A percentile compares a stretch with the other conserved stretches of the same genome.
Evolutionary conservation across 2,797 vertebrate genomes (phyloP).

Genomic region (Stomatorhinus walkeri): DNA sequence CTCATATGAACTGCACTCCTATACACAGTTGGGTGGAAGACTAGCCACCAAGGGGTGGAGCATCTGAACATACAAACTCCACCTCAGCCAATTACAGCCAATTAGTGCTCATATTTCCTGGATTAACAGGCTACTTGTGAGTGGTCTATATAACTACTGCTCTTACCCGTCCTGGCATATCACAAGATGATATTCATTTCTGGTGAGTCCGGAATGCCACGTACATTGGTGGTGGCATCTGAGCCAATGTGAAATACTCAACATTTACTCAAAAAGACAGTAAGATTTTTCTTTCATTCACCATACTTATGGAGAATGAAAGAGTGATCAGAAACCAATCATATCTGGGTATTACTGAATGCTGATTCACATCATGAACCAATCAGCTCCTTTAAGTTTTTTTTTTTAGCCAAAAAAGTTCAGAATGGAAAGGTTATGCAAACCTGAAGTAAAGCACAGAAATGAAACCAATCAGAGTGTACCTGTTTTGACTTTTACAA

Average conservation of each 20-base stretch:
- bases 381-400: not conserved
- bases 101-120: not conserved
- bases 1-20: not conserved
- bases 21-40: not conserved
- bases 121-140: not conserved
- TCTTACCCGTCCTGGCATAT: not conserved
- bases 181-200: not conserved
- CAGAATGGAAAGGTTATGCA: not conserved
- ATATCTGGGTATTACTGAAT: not conserved
- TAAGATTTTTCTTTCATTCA: not conserved
- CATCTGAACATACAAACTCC: not conserved
- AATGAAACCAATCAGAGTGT: not conserved
- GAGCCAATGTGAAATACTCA: not conserved
- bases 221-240: not conserved
- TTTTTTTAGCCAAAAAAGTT: not conserved
- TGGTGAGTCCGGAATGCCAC: not conserved
- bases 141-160: not conserved
- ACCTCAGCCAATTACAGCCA: not conserved
- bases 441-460: not conserved
- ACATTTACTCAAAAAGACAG: not conserved
- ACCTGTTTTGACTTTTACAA: conserved; percentile 1
- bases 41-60: not conserved
- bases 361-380: not conserved
- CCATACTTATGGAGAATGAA: not conserved
- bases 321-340: not conserved